A percentile compares a stretch with the other conserved stretches of the same genome.
phyloP scores from a whole-genome alignment of 2,888 invertebrate species.

The Andricus quercusramuli region DNA sequence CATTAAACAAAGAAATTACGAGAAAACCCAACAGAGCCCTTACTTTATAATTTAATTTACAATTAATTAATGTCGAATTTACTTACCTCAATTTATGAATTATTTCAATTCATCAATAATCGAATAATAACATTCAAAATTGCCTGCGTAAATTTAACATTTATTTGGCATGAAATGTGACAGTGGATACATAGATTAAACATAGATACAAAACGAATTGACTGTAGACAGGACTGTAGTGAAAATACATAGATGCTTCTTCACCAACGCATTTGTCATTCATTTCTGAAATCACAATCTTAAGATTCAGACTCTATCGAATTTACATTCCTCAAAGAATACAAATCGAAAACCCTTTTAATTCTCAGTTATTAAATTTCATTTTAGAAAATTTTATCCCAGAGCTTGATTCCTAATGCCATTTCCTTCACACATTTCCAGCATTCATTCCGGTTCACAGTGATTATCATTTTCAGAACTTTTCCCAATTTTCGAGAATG shows the following conservation, averaged over 20 bases:
- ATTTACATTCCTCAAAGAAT: background rate
- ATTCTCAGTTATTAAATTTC: background rate
- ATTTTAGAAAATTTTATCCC: background rate
- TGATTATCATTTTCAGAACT: conserved; percentile 33
- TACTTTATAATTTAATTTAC: no score
- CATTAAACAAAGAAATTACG: conserved; percentile 17
- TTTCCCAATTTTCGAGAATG: conserved; percentile 24
- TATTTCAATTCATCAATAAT: no score
- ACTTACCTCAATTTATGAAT: no score
- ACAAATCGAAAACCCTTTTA: background rate
- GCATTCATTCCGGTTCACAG: conserved; percentile 10
- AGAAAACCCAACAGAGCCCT: no score
- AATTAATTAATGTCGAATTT: no score
- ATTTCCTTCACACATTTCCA: background rate
- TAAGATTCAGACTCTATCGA: background rate
- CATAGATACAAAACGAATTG: conserved; percentile 78
- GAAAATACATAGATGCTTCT: conserved; percentile 76
- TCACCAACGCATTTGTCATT: conserved; percentile 41
- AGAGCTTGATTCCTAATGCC: background rate
- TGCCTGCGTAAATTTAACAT: conserved; percentile 77
- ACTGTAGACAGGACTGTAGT: conserved; percentile 78
- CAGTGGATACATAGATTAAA: conserved; percentile 76
- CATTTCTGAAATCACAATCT: conserved; percentile 21
- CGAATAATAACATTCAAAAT: background rate
- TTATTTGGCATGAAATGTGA: conserved; percentile 78